A percentile compares a stretch with the other conserved stretches of the same genome.
These are phyloP conservation scores for Anas platyrhynchos DNA, from an alignment of 2,113 vertebrate genomes.

Conservation along the genomic window DNA sequence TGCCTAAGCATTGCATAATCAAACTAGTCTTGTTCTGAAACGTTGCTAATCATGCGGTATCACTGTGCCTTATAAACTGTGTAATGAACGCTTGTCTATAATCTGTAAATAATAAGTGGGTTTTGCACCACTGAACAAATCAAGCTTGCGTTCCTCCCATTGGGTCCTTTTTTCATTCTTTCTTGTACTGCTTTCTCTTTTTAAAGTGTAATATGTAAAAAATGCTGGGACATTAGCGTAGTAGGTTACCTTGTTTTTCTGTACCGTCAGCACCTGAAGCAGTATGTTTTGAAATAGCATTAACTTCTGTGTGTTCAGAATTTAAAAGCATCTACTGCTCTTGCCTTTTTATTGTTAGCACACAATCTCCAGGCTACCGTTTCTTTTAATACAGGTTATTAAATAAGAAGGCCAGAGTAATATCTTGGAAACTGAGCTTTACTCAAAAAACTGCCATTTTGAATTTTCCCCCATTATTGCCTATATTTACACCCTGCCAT, in stretches of 20 bases:
- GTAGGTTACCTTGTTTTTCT: not conserved
- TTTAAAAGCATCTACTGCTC: not conserved
- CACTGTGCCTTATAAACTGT: not conserved
- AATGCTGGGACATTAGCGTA: fast-evolving
- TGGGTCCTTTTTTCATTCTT: not conserved
- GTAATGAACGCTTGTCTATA: not conserved
- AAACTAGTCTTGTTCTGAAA: not conserved
- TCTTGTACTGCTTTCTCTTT: not conserved
- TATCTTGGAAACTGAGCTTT: not conserved
- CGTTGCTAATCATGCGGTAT: not conserved
- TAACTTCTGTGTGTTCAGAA: not conserved
- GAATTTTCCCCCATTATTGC: not conserved
- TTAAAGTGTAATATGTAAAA: not conserved
- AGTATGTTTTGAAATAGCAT: not conserved
- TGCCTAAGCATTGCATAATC: not conserved
- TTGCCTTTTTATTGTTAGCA: not conserved
- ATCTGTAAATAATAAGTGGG: too few species aligned
- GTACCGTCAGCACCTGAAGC: not conserved
- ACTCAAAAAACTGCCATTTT: not conserved
- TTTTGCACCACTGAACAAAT: not conserved
- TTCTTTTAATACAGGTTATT: not conserved
- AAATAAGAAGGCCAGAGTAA: not conserved
- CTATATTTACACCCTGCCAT: not conserved
- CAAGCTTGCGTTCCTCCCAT: not conserved
- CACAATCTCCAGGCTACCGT: not conserved